Conservation (phyloP, 2,113 vertebrate genomes). For the Spilogale gracilis region DNA sequence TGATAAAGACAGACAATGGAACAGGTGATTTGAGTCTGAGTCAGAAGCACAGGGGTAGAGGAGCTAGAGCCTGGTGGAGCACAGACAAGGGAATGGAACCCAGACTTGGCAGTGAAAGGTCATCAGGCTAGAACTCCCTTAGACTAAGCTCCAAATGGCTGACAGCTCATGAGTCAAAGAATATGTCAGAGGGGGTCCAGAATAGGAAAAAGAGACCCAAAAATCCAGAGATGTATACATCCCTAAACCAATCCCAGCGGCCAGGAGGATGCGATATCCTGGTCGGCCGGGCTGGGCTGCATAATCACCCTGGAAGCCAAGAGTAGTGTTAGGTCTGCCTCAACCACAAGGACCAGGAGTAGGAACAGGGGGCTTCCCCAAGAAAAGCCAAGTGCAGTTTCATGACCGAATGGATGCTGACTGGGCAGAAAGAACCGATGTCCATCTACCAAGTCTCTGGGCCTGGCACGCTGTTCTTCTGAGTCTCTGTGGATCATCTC, state of each 20-base stretch:
- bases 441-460: accelerated
- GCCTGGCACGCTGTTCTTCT: background rate
- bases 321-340: background rate
- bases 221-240: background rate
- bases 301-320: background rate
- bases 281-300: background rate
- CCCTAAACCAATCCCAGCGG: background rate
- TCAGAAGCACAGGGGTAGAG: accelerated
- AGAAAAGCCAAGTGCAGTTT: background rate
- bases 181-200: background rate
- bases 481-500: background rate
- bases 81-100: background rate
- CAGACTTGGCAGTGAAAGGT: background rate
- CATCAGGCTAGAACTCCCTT: background rate
- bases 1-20: background rate
- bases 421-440: background rate
- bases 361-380: background rate
- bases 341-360: background rate
- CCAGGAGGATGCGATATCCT: background rate
- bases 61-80: background rate
- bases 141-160: background rate
- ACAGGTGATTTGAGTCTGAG: accelerated
- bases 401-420: too few relatives aligned
- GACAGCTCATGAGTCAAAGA: background rate
- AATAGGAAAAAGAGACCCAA: background rate